Evolutionary conservation across 2,113 vertebrate species (phyloP).

Genomic region (Austrofundulus limnaeus): DNA sequence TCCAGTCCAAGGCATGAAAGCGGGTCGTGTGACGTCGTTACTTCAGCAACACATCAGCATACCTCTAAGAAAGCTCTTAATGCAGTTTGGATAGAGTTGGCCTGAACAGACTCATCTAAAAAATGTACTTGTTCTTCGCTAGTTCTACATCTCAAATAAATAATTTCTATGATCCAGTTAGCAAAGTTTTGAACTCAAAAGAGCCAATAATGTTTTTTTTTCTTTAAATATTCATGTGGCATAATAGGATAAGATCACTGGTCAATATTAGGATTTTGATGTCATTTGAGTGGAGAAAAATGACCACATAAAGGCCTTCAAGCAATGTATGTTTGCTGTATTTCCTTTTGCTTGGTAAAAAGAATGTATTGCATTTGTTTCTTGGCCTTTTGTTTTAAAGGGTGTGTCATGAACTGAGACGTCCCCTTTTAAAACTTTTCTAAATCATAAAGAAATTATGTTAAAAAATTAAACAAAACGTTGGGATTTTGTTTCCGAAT

Average conservation of each 20-base stretch:
- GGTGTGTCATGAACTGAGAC: constrained; percentile 6
- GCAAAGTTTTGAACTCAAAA: constrained; percentile 31
- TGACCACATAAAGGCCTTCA: neutral
- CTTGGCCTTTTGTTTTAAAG: constrained; percentile 19
- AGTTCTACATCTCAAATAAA: constrained; percentile 25
- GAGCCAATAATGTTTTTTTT: neutral
- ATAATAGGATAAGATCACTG: constrained; percentile 36
- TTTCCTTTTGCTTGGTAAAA: neutral
- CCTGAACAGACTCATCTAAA: constrained; percentile 12
- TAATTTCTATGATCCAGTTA: constrained; percentile 24
- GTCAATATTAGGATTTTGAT: constrained; percentile 35
- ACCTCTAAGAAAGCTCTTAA: constrained; percentile 35
- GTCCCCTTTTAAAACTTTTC: neutral
- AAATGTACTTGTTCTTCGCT: constrained; percentile 1
- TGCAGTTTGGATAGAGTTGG: constrained; percentile 27
- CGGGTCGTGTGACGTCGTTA: constrained; percentile 35
- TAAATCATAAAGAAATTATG: neutral
- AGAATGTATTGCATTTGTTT: neutral
- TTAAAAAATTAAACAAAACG: constrained; percentile 8
- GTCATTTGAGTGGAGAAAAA: neutral
- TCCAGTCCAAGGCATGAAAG: constrained; percentile 46
- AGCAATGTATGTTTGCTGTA: neutral
- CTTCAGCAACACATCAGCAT: constrained; percentile 31
- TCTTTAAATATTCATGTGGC: constrained; percentile 10
- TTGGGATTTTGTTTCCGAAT: neutral